Percentiles rank a stretch among this genome's conserved stretches.
phyloP scores from a whole-genome alignment of 1,140 invertebrate genomes.

The Frieseomelitta varia region DNA sequence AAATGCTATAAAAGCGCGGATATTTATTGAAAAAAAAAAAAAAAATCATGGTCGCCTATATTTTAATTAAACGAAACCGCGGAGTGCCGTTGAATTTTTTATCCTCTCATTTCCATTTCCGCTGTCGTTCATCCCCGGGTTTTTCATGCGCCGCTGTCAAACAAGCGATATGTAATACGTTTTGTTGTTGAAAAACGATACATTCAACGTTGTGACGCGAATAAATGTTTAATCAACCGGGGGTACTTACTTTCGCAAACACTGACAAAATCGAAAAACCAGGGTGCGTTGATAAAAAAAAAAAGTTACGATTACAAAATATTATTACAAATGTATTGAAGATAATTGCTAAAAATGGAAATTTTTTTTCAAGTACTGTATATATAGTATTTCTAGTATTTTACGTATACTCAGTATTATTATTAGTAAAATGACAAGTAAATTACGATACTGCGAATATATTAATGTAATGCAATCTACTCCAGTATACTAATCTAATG shows the following conservation, averaged over 20 bases:
- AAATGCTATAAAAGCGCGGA: neutral
- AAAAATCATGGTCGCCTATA: neutral
- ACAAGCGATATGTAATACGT: slow-evolving; percentile 12
- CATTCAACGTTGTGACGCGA: neutral
- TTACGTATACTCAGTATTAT: too few species aligned
- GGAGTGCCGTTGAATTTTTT: slow-evolving; percentile 13
- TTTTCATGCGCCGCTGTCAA: neutral
- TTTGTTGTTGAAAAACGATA: slow-evolving; percentile 4
- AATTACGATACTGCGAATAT: too few species aligned
- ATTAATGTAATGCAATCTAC: too few species aligned
- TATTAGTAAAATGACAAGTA: too few species aligned
- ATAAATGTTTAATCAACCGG: neutral
- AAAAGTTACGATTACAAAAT: too few species aligned
- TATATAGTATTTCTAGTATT: too few species aligned
- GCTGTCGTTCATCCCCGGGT: too few species aligned
- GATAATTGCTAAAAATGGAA: too few species aligned
- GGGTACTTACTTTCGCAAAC: too few species aligned
- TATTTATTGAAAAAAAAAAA: slow-evolving; percentile 22
- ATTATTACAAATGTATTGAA: too few species aligned
- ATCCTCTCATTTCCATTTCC: slow-evolving; percentile 14
- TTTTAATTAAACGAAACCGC: slow-evolving; percentile 11
- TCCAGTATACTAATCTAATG: too few species aligned
- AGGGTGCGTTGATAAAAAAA: neutral
- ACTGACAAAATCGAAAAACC: neutral
- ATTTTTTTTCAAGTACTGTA: too few species aligned